Evolutionary conservation across 2,113 vertebrate species (phyloP), one percentile per base, ranked within the genome.

Genomic region (Neodontobutis hainanensis): DNA sequence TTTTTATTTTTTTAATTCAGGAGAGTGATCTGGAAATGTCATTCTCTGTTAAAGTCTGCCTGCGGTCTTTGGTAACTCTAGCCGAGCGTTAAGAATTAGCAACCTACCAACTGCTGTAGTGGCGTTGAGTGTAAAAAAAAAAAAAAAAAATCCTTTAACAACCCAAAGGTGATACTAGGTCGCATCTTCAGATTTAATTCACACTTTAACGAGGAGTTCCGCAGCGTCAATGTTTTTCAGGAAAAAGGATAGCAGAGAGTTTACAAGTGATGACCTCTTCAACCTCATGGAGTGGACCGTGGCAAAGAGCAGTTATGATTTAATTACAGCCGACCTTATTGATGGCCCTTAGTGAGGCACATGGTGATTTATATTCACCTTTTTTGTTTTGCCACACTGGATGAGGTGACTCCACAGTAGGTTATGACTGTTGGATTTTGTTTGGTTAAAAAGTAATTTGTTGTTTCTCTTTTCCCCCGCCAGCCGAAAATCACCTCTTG

Each of bases 11-110:
- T 80, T 83, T 78, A 68, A 82, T 86, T 84, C 78, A 83, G 68
- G 68, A 84, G 76, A 77, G 79, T 80, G 87, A 90, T 87, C 86
- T 88, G 81, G 88, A 89, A 90, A 91, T 86, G 84, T 90, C 83
- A 85, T 73, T 70, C 61, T 77, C 70, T 77, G 77, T 89, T 83
- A 83, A 64, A 81, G 77, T 88, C 84, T 81, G 76, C 75, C 83
- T 19, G 16, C 40, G 82, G 84, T 85, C 78, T 76, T 77, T 58
- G 73, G 70, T 71, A 83, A 82, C 70, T 84, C 81, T 70, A 81
- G 68, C 34, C n/a, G 53, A 86, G 81, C 83, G 65, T 88, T 82
- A 88, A 80, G 78, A 87, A 88, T 85, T 78, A 88, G 69, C 75
- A 85, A 85, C 76, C 70, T 80, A 76, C 79, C 75, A 73, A 82